These are phyloP conservation scores for Scyliorhinus canicula DNA, from an alignment of 2,797 vertebrate genomes.

Conservation along the genomic window DNA sequence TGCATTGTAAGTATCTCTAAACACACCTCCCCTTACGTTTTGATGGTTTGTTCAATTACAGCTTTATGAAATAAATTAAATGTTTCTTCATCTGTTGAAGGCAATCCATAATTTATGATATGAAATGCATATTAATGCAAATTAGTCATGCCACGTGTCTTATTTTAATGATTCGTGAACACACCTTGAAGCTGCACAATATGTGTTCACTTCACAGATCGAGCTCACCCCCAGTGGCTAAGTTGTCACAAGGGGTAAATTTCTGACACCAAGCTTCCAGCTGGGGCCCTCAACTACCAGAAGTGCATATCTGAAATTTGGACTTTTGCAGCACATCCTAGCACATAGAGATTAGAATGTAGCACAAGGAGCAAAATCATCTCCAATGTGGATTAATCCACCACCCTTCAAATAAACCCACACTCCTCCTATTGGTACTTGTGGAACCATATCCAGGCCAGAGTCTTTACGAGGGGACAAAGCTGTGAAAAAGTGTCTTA, in stretches of 20 bases:
- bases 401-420: not conserved
- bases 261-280: not conserved
- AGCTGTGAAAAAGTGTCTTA: not conserved
- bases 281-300: not conserved
- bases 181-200: not conserved
- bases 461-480: not conserved
- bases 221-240: not conserved
- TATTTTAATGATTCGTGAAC: constrained; percentile 20
- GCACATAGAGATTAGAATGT: not conserved
- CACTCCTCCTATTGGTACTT: not conserved
- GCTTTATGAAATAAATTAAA: not conserved
- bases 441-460: not conserved
- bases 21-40: not conserved
- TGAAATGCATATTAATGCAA: constrained; percentile 1
- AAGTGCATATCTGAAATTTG: not conserved
- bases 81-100: not conserved
- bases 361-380: not conserved
- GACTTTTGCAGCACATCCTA: not conserved
- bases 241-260: not conserved
- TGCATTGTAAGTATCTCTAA: not conserved
- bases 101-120: not conserved
- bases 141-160: not conserved
- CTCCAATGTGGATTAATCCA: not conserved
- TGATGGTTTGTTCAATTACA: not conserved
- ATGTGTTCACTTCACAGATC: not conserved